Evolutionary conservation across 2,888 invertebrate genomes (phyloP).

Genomic region (Drosophila colorata): DNA sequence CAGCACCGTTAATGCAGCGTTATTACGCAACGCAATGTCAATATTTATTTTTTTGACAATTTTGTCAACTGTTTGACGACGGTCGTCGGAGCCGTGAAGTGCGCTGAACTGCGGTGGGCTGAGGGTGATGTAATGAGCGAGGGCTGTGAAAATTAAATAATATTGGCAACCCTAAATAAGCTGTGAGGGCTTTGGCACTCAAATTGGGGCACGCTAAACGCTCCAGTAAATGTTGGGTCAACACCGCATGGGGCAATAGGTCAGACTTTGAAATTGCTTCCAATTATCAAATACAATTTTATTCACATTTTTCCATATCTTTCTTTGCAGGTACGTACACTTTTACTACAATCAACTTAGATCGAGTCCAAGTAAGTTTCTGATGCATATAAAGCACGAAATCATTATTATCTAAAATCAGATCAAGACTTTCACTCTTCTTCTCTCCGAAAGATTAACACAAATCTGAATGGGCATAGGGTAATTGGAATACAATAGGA

Average conservation of each 20-base stretch:
- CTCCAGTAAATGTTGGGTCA: conserved; percentile 22
- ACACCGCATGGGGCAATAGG: conserved; percentile 24
- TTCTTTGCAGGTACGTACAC: conserved; percentile 63
- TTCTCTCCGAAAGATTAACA: conserved; percentile 35
- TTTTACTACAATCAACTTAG: not conserved
- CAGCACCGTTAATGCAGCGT: conserved; percentile 73
- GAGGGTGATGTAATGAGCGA: not conserved
- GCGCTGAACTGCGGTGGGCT: not conserved
- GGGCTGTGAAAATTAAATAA: conserved; percentile 70
- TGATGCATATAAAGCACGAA: conserved; percentile 5
- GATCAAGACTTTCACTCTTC: conserved; percentile 58
- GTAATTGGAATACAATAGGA: conserved; percentile 48
- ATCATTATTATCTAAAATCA: conserved; percentile 37
- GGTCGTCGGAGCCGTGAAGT: conserved; percentile 18
- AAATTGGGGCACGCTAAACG: conserved; percentile 60
- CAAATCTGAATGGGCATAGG: conserved; percentile 5
- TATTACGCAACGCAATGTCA: conserved; percentile 79
- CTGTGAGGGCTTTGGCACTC: conserved; percentile 46
- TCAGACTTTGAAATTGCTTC: conserved; percentile 29
- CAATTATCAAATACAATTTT: conserved; percentile 6
- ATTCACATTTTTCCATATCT: conserved; percentile 9
- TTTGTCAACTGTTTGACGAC: conserved; percentile 72
- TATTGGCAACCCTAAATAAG: conserved; percentile 73
- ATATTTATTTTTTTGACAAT: conserved; percentile 72
- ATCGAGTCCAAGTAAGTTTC: conserved; percentile 39